phyloP scores from a whole-genome alignment of 1,140 invertebrate genomes.

The Drosophila suzukii region DNA sequence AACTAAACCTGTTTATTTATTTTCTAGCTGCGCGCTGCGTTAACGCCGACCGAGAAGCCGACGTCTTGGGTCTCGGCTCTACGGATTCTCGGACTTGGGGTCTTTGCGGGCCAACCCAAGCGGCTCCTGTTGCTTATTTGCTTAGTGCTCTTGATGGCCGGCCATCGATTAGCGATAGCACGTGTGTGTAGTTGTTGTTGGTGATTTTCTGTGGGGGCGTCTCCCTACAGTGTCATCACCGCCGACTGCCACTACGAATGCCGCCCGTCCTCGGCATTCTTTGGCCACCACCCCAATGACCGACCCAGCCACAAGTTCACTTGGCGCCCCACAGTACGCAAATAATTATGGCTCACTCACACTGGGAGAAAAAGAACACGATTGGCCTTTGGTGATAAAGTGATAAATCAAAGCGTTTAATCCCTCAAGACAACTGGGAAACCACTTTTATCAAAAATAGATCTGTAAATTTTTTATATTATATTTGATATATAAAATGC shows the following conservation, averaged over 20 bases:
- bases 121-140: constrained; percentile 79
- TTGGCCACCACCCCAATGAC: constrained; percentile 11
- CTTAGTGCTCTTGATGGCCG: constrained; percentile 70
- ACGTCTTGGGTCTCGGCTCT: constrained; percentile 19
- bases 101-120: constrained; percentile 33
- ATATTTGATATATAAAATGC: neutral
- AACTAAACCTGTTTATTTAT: constrained; percentile 62
- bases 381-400: neutral
- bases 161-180: constrained; percentile 81
- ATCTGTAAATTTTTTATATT: neutral
- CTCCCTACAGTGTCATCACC: constrained; percentile 48
- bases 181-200: constrained; percentile 19
- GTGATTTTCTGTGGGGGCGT: constrained; percentile 17
- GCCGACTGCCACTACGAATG: neutral
- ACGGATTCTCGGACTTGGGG: constrained; percentile 12
- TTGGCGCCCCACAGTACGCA: constrained; percentile 66
- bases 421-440: neutral
- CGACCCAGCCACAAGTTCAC: constrained; percentile 27
- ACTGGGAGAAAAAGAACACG: constrained; percentile 5
- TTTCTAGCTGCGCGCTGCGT: constrained; percentile 28
- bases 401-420: constrained; percentile 7
- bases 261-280: constrained; percentile 34
- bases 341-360: constrained; percentile 56
- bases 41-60: constrained; percentile 9
- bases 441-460: neutral